Conservation (phyloP, 92 coral and sea anemone species). For the Parazoanthus swiftii region DNA sequence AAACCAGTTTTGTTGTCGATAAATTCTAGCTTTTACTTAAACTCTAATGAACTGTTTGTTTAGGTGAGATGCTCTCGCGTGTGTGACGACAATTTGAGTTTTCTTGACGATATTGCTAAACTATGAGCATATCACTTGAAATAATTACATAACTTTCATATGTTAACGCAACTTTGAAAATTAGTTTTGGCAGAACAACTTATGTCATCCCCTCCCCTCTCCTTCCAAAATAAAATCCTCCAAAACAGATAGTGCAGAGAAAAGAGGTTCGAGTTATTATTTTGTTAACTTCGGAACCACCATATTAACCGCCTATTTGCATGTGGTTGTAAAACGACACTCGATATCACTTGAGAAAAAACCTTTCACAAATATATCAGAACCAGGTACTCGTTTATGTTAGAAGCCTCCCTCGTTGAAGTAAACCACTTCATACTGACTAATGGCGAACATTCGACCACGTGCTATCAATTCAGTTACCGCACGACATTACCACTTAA, state of each 20-base stretch:
- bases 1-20: too few species aligned
- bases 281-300: neutral
- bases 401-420: neutral
- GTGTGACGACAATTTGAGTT: neutral
- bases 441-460: neutral
- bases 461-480: conserved; percentile 23
- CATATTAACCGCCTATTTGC: neutral
- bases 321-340: neutral
- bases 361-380: neutral
- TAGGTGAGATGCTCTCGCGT: neutral
- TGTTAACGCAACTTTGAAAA: neutral
- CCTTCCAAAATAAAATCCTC: neutral
- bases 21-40: too few species aligned
- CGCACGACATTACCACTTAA: neutral
- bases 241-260: neutral
- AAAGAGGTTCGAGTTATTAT: neutral
- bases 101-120: neutral
- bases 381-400: neutral
- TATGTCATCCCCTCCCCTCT: neutral
- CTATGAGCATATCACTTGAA: neutral
- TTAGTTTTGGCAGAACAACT: neutral
- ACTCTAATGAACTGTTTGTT: neutral
- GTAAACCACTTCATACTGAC: neutral
- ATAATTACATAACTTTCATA: conserved; percentile 4
- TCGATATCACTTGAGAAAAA: neutral